Conservation (phyloP, 2,888 invertebrate genomes). For the Mimas tiliae region DNA sequence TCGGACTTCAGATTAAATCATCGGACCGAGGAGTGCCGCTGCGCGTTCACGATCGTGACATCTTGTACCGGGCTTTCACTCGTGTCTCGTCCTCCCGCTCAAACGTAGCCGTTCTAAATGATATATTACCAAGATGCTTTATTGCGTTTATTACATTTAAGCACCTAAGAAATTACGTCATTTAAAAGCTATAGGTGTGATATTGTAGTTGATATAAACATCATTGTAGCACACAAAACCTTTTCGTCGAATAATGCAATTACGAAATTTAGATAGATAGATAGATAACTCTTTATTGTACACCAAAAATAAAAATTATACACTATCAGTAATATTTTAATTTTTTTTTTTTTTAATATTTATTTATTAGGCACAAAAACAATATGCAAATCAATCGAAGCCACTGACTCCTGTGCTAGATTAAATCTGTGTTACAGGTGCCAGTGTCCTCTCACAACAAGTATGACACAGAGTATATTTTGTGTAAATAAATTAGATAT, state of each 20-base stretch:
- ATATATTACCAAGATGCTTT: conserved; percentile 6
- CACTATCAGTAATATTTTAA: no score
- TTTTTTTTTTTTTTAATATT: no score
- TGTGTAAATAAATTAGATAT: no score
- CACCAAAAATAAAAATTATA: no score
- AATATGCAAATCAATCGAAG: no score
- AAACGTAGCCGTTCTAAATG: conserved; percentile 32
- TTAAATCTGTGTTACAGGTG: no score
- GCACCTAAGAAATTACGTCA: not conserved
- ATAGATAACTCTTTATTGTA: no score
- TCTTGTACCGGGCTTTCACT: conserved; percentile 79
- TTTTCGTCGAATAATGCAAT: not conserved
- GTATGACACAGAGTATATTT: no score
- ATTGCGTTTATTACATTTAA: not conserved
- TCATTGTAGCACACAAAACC: not conserved
- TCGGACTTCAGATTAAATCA: not conserved
- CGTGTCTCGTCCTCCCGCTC: conserved; percentile 48
- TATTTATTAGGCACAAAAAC: no score
- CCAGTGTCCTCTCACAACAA: no score
- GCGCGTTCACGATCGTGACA: conserved; percentile 57
- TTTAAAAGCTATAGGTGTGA: not conserved
- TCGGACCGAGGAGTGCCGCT: conserved; percentile 28
- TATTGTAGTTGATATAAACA: not conserved
- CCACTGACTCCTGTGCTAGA: no score
- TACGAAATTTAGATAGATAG: conserved; percentile 11